Evolutionary conservation across 1,140 invertebrate species (phyloP).

Genomic region (Magallana gigas): DNA sequence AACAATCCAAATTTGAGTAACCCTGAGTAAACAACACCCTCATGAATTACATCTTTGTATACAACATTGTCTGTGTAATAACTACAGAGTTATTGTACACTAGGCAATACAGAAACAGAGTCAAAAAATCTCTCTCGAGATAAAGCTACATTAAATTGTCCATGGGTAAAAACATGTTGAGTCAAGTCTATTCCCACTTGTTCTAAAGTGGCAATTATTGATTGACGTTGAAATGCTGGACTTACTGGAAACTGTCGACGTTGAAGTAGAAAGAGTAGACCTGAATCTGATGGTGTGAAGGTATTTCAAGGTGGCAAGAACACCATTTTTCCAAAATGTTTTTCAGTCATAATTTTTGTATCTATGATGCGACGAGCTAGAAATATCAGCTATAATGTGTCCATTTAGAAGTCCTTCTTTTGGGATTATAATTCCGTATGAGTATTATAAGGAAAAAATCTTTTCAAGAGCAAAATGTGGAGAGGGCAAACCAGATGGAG

Average conservation of each 20-base stretch:
- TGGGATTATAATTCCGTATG: conserved; percentile 75
- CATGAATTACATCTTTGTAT: too few relatives aligned
- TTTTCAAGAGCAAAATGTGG: conserved; percentile 77
- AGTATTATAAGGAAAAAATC: conserved; percentile 74
- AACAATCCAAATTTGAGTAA: too few relatives aligned
- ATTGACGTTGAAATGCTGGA: conserved; percentile 81
- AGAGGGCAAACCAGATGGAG: conserved; percentile 73
- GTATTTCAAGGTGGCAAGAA: conserved; percentile 59
- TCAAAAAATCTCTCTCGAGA: conserved; percentile 1
- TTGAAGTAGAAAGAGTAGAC: conserved; percentile 77
- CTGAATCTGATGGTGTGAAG: conserved; percentile 60
- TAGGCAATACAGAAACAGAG: background rate
- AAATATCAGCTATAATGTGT: conserved; percentile 71
- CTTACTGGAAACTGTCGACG: conserved; percentile 81
- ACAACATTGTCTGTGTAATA: too few relatives aligned
- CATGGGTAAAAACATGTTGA: conserved; percentile 6
- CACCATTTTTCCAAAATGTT: conserved; percentile 48
- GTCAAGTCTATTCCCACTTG: conserved; percentile 64
- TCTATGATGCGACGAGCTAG: conserved; percentile 61
- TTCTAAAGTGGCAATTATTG: conserved; percentile 80
- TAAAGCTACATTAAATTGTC: conserved; percentile 12
- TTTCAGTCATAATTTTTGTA: conserved; percentile 52
- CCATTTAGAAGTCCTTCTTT: conserved; percentile 75
- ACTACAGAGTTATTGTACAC: too few relatives aligned
- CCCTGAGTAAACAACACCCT: too few relatives aligned